Evolutionary conservation across 1,140 invertebrate genomes (phyloP), one percentile per base, ranked within the genome.

Genomic region (Saccostrea glomerata): DNA sequence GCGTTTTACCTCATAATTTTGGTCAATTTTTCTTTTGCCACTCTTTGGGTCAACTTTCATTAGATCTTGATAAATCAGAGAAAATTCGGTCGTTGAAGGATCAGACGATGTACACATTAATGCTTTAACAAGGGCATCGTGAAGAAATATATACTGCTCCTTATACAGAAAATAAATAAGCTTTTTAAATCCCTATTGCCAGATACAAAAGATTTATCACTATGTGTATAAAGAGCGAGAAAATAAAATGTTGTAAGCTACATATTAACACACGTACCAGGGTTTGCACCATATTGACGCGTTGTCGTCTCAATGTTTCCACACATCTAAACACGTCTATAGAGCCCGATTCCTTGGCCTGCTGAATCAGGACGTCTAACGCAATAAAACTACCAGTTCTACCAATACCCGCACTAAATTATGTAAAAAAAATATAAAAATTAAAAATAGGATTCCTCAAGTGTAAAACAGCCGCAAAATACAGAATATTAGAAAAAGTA

Each of bases 261-360:
- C 9, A 36, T 36, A 15, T 17, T 1, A 84, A 17, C 0, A 85
- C 36, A 9, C 30, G n/a, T 82, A 94, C 94, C 89, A 91, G 54
- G n/a, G 94, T 95, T 85, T 95, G 94, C 11, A 95, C 93, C 94
- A 95, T 94, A 88, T 93, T 93, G 17, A 92, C 89, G 87, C 94
- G 84, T 55, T 94, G 90, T 36, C 91, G 86, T 40, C 94, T 85
- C 84, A 95, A 90, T 6, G 90, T 91, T 20, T 91, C 83, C 6
- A 95, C 93, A 88, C 91, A 92, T 9, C 84, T 82, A 66, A 90
- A 93, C 0, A 94, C 88, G 73, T 94, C 92, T 1, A 95, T 92
- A 20, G 88, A 82, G 12, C 91, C 89, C 25, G 91, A 85, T 15
- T 63, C 82, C 25, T 91, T 87, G 0, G 92, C 91, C 73, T 94